These are phyloP conservation scores for Ormia ochracea DNA, from an alignment of 2,888 invertebrate genomes.

Conservation along the genomic window DNA sequence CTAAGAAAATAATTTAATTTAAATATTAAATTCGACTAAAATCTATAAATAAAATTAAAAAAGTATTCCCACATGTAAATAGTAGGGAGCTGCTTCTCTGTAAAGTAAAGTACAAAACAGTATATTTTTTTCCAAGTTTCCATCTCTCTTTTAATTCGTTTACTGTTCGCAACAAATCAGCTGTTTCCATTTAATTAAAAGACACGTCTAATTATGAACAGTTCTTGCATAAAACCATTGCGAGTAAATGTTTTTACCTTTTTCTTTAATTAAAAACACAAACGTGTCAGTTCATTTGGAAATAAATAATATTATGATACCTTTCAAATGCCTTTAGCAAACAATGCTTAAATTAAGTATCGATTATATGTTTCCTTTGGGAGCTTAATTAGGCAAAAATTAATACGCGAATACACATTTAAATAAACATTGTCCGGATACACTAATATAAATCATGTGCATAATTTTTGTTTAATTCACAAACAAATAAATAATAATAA, in stretches of 20 bases:
- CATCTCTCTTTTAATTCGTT: not conserved
- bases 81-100: too few species aligned
- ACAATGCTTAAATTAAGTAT: slow-evolving; percentile 1
- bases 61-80: too few species aligned
- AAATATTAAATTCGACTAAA: too few species aligned
- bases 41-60: too few species aligned
- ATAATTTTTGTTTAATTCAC: not conserved
- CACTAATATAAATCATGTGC: not conserved
- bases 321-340: slow-evolving; percentile 16
- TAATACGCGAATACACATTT: not conserved
- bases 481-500: not conserved
- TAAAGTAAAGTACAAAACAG: too few species aligned
- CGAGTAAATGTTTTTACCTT: not conserved
- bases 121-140: too few species aligned
- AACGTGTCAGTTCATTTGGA: not conserved
- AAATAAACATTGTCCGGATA: not conserved
- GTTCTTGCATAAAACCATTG: not conserved
- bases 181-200: not conserved
- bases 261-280: not conserved
- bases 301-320: slow-evolving; percentile 19
- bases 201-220: not conserved
- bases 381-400: not conserved
- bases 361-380: slow-evolving; percentile 8
- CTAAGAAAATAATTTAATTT: too few species aligned
- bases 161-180: not conserved